Evolutionary conservation across 2,888 invertebrate genomes (phyloP), one percentile per base, ranked within the genome.

Genomic region (Hypsopygia costalis): DNA sequence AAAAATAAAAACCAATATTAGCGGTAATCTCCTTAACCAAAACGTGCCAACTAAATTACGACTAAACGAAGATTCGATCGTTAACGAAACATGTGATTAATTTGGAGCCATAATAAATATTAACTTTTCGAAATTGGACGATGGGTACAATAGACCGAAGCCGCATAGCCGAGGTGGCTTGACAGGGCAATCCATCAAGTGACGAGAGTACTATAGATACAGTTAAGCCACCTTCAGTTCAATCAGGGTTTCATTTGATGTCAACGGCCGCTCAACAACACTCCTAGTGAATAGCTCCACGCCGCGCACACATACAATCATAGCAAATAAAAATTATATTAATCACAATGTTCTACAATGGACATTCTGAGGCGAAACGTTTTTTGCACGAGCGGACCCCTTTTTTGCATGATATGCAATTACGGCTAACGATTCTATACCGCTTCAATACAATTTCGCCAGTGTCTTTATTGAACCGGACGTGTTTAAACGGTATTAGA

Each of bases 401-500:
- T 38, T 80, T 81, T 80, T 81, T 78, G 76, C 77, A 71, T 76
- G 72, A 76, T 73, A 69, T 60, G 70, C 78, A 78, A 81, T 81
- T 81, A 82, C 63, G 49, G 54, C 59, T 77, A 72, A 77, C 77
- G 75, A 77, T 59, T 69, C 56, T 70, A 73, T 76, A 65, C 55
- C 53, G 60, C 63, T 69, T 70, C 68, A 68, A 74, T 75, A 70
- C 62, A 53, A 69, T 69, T 70, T 60, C 54, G 64, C 62, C 59
- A 60, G 42, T 67, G 61, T 68, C 61, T 74, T 60, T 67, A 66
- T 74, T 57, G 55, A 54, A 55, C 55, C 55, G 56, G 51, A 68
- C 69, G 63, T 64, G 62, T 74, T 70, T 72, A 67, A 76, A 71
- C 69, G 61, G 67, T 70, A 67, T 65, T 61, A 58, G 63, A 63